Evolutionary conservation across 2,113 vertebrate genomes (phyloP).

Genomic region (Bufo bufo): DNA sequence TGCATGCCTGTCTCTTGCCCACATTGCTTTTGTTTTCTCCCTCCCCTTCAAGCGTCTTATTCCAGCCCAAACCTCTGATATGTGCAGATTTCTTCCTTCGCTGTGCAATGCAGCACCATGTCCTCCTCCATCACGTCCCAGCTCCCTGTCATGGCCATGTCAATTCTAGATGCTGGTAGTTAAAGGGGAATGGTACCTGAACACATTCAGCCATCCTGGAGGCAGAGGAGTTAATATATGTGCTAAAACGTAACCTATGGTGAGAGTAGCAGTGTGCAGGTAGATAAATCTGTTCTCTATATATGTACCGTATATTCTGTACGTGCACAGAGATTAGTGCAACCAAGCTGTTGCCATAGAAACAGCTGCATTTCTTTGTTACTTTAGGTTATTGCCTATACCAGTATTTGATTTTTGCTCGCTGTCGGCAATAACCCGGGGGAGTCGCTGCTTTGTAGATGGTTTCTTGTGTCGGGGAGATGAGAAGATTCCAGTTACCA

Average conservation of each 20-base stretch:
- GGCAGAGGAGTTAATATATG: too few relatives aligned
- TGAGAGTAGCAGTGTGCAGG: too few relatives aligned
- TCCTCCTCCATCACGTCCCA: not conserved
- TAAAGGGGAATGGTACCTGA: not conserved
- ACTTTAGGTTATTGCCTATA: not conserved
- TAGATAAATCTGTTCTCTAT: too few relatives aligned
- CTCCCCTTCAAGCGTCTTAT: not conserved
- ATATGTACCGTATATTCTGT: too few relatives aligned
- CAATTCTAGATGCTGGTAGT: not conserved
- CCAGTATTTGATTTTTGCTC: not conserved
- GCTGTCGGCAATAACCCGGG: not conserved
- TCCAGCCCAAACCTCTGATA: not conserved
- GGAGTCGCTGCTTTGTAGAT: not conserved
- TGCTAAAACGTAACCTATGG: too few relatives aligned
- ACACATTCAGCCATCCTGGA: not conserved
- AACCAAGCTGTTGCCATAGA: too few relatives aligned
- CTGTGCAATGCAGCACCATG: not conserved
- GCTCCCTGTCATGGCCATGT: not conserved
- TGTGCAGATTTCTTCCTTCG: not conserved
- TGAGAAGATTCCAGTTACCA: not conserved
- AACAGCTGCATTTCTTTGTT: too few relatives aligned
- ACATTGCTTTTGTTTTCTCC: not conserved
- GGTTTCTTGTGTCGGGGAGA: not conserved
- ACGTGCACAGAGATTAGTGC: too few relatives aligned
- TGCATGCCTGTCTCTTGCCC: not conserved